Base-by-base conservation (phyloP, 2,113 vertebrate genomes). In the Syngnathoides biaculeatus region DNA sequence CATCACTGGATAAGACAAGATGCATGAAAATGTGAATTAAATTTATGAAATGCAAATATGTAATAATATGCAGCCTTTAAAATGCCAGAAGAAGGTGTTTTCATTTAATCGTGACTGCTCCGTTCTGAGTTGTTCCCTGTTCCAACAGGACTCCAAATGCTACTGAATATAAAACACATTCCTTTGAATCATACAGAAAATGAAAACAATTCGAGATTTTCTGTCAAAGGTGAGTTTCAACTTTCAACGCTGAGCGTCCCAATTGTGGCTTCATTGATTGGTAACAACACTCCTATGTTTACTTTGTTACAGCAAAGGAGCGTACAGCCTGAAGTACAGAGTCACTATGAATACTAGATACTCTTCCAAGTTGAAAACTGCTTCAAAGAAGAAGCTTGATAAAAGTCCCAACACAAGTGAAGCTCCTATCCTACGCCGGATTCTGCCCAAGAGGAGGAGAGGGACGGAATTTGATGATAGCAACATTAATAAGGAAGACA, bases 291-390 rank as follows among this genome's bases (percentile, higher is more conserved):
- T 13, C 63, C 64, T 72, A 20, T 12, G 30, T 24, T 63, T 52
- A 5, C 11, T 61, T 13, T n/a, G 1, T 68, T 24, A 35, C 75
- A 89, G 89, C 27, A 80, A 67, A 2, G 26, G 75, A 40, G 59
- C 81, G 42, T 83, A 67, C 69, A n/a, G 2, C 15, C 13, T 78
- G 5, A 77, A 64, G 59, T 81, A 76, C 73, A 62, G 55, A 20
- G 9, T 1, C 12, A 15, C 64, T 15, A 85, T 88, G 82, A 38
- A 9, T 71, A 26, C 24, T 22, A 20, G 2, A 45, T 20, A 19
- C 17, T 69, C 70, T 20, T 24, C 67, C 58, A 84, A 62, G 39
- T 0, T 2, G 5, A 12, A 45, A 14, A 78, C 66, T 3, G 8
- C 24, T 35, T 42, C 68, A 0, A 64, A 63, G 26, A 78, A 38